Evolutionary conservation across 2,888 invertebrate genomes (phyloP).

Genomic region (Amphipyra tragopoginis): DNA sequence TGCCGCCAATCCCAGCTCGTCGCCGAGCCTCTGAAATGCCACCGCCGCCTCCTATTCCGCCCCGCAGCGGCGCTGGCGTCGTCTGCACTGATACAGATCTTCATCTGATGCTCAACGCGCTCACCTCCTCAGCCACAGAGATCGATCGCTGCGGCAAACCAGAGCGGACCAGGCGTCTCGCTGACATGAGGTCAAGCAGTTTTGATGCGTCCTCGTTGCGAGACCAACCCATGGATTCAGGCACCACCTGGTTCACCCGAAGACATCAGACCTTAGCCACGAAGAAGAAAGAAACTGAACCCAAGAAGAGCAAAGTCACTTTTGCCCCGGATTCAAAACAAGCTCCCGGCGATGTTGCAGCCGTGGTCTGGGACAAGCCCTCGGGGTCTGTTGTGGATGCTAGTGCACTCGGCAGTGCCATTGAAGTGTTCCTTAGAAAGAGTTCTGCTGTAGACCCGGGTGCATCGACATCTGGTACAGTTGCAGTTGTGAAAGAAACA

Average conservation of each 20-base stretch:
- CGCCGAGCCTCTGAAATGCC: slow-evolving; percentile 94
- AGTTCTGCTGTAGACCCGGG: slow-evolving; percentile 86
- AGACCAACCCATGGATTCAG: slow-evolving; percentile 81
- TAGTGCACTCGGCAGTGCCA: slow-evolving; percentile 94
- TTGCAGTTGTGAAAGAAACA: slow-evolving; percentile 66
- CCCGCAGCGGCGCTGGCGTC: slow-evolving; percentile 89
- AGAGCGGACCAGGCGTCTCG: slow-evolving; percentile 90
- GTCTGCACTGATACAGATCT: slow-evolving; percentile 95
- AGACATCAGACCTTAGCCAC: slow-evolving; percentile 94
- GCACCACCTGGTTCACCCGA: slow-evolving; percentile 94
- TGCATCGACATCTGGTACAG: slow-evolving; percentile 72
- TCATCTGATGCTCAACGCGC: slow-evolving; percentile 93
- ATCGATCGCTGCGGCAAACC: slow-evolving; percentile 92
- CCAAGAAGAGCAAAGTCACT: slow-evolving; percentile 88
- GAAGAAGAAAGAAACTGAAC: slow-evolving; percentile 88
- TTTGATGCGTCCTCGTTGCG: slow-evolving; percentile 94
- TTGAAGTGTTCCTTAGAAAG: slow-evolving; percentile 94
- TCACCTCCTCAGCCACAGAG: slow-evolving; percentile 95
- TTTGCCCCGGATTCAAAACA: slow-evolving; percentile 91
- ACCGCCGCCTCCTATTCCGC: slow-evolving; percentile 85
- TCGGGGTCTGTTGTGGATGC: slow-evolving; percentile 95
- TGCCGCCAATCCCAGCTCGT: slow-evolving; percentile 90
- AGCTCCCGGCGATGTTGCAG: slow-evolving; percentile 89
- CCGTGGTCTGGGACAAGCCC: slow-evolving; percentile 93
- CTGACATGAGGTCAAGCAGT: slow-evolving; percentile 94